Evolutionary conservation across 2,113 vertebrate genomes (phyloP), one percentile per base, ranked within the genome.

Genomic region (Cheilinus undulatus): DNA sequence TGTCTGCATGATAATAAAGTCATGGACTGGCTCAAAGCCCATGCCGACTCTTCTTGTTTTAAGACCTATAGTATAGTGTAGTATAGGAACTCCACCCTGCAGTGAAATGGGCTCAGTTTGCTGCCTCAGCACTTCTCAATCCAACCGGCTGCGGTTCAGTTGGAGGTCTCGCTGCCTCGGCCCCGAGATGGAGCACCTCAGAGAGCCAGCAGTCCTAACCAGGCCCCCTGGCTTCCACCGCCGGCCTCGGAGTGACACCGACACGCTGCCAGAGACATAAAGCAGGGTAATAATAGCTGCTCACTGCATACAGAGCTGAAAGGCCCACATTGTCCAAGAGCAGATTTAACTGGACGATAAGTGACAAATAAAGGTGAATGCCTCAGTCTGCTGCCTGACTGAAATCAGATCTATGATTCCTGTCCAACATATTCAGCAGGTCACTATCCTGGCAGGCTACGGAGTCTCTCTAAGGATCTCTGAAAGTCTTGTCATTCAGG

Each of bases 91-190:
- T 73, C 80, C 85, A 80, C 76, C 86, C 82, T 59, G 32, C 32
- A 34, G 69, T 40, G 36, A 77, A 81, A 80, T n/a, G 64, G 73
- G 65, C 66, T 34, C 1, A 73, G 52, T 69, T 27, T 61, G 86
- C 89, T 85, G 84, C 72, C 76, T 91, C 89, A 91, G 88, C 89
- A 83, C 69, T 90, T 85, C 73, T 83, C 71, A 30, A 36, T 88
- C 88, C 86, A 90, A 82, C 74, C 32, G 61, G 81, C 68, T 85
- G 86, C 28, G 88, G 91, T 91, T 91, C 89, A 88, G 73, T 61
- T 51, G 38, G 84, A 90, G 86, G 86, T 83, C 91, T 87, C 23
- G 53, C 81, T 72, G 82, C 81, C 68, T 80, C 58, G 67, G 86
- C 75, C 87, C 78, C 8, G 81, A 85, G 83, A 86, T 68, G 86